Percentiles rank a stretch among this genome's conserved stretches.
phyloP scores from a whole-genome alignment of 2,797 vertebrate genomes.

The Centropyge bicolor region DNA sequence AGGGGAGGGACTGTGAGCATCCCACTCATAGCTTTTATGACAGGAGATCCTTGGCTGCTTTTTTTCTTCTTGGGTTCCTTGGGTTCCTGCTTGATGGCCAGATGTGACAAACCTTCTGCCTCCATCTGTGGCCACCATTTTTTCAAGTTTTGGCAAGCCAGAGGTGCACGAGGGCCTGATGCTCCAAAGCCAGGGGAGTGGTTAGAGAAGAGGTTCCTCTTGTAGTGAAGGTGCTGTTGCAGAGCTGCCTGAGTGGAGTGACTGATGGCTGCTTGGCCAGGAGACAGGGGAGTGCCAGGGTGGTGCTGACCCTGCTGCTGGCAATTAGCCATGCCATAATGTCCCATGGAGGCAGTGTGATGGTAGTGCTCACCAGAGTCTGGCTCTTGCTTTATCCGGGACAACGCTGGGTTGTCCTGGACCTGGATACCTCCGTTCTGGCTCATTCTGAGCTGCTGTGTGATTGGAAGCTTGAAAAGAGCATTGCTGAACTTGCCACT shows the following conservation, averaged over 20 bases:
- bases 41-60: slow-evolving; percentile 84
- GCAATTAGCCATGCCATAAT: slow-evolving; percentile 81
- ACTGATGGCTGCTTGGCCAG: slow-evolving; percentile 84
- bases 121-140: slow-evolving; percentile 90
- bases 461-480: slow-evolving; percentile 89
- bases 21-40: slow-evolving; percentile 80
- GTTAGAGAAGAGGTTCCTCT: slow-evolving; percentile 93
- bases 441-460: slow-evolving; percentile 74
- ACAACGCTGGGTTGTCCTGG: slow-evolving; percentile 65
- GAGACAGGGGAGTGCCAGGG: slow-evolving; percentile 74
- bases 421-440: slow-evolving; percentile 75
- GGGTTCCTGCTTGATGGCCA: slow-evolving; percentile 85
- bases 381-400: slow-evolving; percentile 84
- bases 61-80: slow-evolving; percentile 94
- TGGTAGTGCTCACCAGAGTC: slow-evolving; percentile 79
- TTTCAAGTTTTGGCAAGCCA: slow-evolving; percentile 85
- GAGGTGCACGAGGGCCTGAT: slow-evolving; percentile 54
- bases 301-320: slow-evolving; percentile 81
- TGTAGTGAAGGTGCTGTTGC: slow-evolving; percentile 97
- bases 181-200: slow-evolving; percentile 75
- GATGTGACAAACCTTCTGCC: slow-evolving; percentile 67
- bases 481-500: slow-evolving; percentile 88
- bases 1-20: slow-evolving; percentile 70
- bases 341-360: slow-evolving; percentile 75
- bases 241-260: slow-evolving; percentile 94